Evolutionary conservation across 2,113 vertebrate species (phyloP), one percentile per base, ranked within the genome.

Genomic region (Nycticebus coucang): DNA sequence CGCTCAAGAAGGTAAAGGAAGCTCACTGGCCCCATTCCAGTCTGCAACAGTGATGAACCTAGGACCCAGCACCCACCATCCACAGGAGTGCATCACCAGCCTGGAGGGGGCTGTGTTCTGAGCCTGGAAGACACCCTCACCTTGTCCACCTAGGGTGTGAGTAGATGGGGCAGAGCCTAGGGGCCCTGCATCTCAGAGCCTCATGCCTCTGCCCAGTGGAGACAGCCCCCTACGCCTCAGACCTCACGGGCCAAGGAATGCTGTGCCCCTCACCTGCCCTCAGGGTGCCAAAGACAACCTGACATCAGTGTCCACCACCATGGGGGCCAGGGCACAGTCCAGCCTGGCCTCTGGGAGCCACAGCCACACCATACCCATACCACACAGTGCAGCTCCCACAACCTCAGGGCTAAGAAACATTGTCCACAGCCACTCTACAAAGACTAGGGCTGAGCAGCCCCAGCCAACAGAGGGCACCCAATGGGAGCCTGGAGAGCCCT

Each of bases 331-430:
- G 55, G 2, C 83, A 22, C 18, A 41, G 55, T 19, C 55, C 19
- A 17, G 57, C 5, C 28, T 45, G 3, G 19, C 12, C 74, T 60
- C 78, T 2, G 4, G 19, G 1, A 0, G 41, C 30, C 50, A 7
- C 0, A 0, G 33, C 7, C 53, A 17, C 0, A 0, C 8, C 2
- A 1, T 12, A 9, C 15, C 37, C 30, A 53, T 50, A 2, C 0
- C 77, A n/a, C 41, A n/a, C 22, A 4, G 24, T 0, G 33, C 7
- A 17, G 26, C 62, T 60, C 28, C 17, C 10, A 9, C 17, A 26
- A 7, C 14, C 13, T 24, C 15, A 0, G 4, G 74, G 14, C 26
- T 4, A 10, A 62, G 57, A 35, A 7, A 30, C 26, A 5, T 41
- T 7, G 0, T 7, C 24, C 28, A 5, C 2, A 0, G 88, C 62